Evolutionary conservation across 1,140 invertebrate genomes (phyloP), one percentile per base, ranked within the genome.

Genomic region (Sminthurides bifidus): DNA sequence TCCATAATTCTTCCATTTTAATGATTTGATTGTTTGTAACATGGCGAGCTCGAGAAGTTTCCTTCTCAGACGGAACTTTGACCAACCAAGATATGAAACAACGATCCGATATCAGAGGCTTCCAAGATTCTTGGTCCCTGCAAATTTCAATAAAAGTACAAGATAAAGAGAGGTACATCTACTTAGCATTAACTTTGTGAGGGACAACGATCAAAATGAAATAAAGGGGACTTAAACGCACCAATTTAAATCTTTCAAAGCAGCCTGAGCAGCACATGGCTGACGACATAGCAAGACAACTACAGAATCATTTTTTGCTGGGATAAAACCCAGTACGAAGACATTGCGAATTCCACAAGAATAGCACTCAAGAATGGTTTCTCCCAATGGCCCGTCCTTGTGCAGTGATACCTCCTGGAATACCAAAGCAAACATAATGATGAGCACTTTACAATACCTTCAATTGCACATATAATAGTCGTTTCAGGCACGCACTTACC

Each of bases 221-320:
- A 37, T n/a, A 44, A 30, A 30, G 27, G 26, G 49, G 6, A 49
- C 30, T 55, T 45, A 48, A 21, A 21, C 26, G 58, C 50, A 82
- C 85, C 94, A 98, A 71, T 98, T 98, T 87, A 95, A 94, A 70
- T 98, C 94, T 72, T 97, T 94, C 10, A 95, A 73, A 33, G 89
- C 92, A 69, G 84, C 93, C 71, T 96, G 91, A 5, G 92, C 87
- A 49, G 94, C 93, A 75, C 96, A 99, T 4, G 95, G 95, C 74
- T 97, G 91, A 2, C 95, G 79, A 68, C 96, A 99, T 0, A 99
- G 75, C 43, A 99, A 72, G 1, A 98, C 93, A n/a, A 99, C 95
- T 37, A 98, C 93, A 1, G 92, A 96, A 72, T 98, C 95, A 8
- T 94, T 92, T 75, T 98, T 98, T 12, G 95, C 94, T 3, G 95